Conservation (phyloP, 2,797 vertebrate species). For the Pyrocephalus nanus region DNA sequence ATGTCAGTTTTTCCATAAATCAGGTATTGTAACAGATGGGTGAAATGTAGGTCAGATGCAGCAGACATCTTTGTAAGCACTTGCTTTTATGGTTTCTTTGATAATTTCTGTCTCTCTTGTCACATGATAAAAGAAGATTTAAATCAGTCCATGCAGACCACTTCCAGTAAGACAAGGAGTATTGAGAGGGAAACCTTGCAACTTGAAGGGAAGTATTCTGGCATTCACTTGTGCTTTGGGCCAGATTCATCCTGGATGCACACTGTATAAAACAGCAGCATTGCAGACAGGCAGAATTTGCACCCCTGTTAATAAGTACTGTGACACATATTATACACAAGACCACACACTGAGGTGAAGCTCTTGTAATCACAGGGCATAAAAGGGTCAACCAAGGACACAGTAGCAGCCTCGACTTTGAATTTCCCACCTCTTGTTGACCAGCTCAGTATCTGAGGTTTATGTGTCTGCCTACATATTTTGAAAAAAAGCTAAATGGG, state of each 20-base stretch:
- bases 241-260: background rate
- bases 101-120: constrained; percentile 9
- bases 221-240: background rate
- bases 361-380: background rate
- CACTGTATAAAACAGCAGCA: background rate
- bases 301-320: background rate
- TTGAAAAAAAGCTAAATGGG: background rate
- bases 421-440: background rate
- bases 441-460: background rate
- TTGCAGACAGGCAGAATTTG: background rate
- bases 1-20: constrained; percentile 54
- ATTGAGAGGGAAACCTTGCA: background rate
- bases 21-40: constrained; percentile 66
- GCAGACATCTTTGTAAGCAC: constrained; percentile 46
- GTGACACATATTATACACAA: background rate
- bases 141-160: background rate
- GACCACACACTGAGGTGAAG: background rate
- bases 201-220: background rate
- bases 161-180: background rate
- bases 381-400: background rate
- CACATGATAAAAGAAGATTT: background rate
- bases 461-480: background rate
- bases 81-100: constrained; percentile 38
- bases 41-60: constrained; percentile 67
- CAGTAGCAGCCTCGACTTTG: background rate